phyloP scores from a whole-genome alignment of 2,113 vertebrate genomes.

The Zosterops lateralis region DNA sequence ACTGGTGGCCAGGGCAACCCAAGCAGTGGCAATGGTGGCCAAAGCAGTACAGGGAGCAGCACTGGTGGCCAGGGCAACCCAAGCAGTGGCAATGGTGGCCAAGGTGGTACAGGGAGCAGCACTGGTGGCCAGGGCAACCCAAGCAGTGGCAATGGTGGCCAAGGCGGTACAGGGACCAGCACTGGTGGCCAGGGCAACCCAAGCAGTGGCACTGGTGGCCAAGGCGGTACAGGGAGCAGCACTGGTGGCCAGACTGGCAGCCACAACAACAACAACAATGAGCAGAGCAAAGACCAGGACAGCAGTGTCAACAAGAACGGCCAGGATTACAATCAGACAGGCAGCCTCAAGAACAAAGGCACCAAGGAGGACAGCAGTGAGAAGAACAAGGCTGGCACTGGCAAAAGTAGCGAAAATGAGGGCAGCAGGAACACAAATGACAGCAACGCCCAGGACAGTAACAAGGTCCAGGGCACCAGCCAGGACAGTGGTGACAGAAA shows the following conservation, averaged over 20 bases:
- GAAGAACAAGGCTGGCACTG: fast-evolving
- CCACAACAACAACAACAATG: no score
- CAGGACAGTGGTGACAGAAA: neutral
- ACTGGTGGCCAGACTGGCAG: no score
- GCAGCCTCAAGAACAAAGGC: fast-evolving
- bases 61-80: neutral
- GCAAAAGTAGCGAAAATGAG: fast-evolving
- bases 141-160: no score
- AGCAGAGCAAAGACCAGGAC: fast-evolving
- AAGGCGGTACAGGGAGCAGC: no score
- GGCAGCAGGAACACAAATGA: fast-evolving
- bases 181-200: fast-evolving
- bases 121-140: no score
- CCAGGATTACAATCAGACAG: fast-evolving
- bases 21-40: neutral
- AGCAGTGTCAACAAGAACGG: fast-evolving
- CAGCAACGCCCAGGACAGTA: no score
- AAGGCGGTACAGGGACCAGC: no score
- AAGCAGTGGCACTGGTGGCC: neutral
- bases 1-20: no score
- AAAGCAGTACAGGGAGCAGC: neutral
- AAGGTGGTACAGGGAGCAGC: fast-evolving
- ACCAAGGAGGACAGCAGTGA: neutral
- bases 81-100: neutral
- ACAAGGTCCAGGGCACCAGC: neutral